Evolutionary conservation across 2,888 invertebrate species (phyloP), one percentile per base, ranked within the genome.

Genomic region (Falcaria lacertinaria): DNA sequence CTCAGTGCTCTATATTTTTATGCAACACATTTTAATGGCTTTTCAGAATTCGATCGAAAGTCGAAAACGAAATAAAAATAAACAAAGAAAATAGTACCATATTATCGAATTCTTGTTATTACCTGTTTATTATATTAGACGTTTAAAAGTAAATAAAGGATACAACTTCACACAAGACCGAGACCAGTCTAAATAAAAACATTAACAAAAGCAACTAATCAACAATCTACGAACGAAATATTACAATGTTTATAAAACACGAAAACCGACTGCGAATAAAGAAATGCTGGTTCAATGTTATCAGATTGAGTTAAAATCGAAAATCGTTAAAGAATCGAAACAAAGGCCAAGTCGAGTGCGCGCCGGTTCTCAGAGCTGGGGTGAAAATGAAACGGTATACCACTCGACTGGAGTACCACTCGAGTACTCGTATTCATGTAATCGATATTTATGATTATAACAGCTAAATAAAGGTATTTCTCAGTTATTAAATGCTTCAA

Each of bases 391-490:
- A 52, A 52, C 56, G 58, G 45, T 48, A 45, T 49, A 49, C 61
- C 63, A 61, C 70, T 74, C 52, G 61, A 68, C 41, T 57, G 54
- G 52, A 74, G 68, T 54, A 61, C 42, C 53, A 46, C 63, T 60
- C 53, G 60, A 57, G 48, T 47, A 45, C 59, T 56, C 46, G 59
- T 46, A 50, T 58, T 56, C 53, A 42, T 73, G 82, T 73, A 82
- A 83, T 80, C 73, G 82, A 83, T 83, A 83, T 74, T 71, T 70
- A 72, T 67, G 72, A 65, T 65, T 69, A 50, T 39, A 39, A 15
- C 11, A 33, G 33, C 11, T 32, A 36, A 32, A 39, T 35, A 15
- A 42, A 7, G 22, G 33, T 36, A 42, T 39, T 22, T 43, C n/a
- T 35, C 34, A 42, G 40, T 44, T 43, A 19, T n/a, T 7, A 5